These are phyloP conservation scores for Heliconius ethilla DNA, from an alignment of 2,888 invertebrate genomes.

Conservation along the genomic window DNA sequence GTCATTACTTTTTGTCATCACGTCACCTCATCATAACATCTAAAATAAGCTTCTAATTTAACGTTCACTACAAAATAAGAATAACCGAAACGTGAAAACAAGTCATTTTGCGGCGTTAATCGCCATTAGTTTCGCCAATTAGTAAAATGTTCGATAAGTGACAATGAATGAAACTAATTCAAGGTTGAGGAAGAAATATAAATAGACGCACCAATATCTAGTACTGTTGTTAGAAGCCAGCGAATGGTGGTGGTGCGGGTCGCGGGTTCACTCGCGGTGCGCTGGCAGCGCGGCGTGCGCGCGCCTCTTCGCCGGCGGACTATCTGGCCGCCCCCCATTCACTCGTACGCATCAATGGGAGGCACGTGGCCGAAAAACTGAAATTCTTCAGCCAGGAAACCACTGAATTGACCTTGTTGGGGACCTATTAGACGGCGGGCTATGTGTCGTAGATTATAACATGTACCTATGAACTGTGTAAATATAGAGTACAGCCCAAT, in stretches of 20 bases:
- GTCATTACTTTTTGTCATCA: slow-evolving; percentile 37
- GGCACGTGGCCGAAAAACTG: slow-evolving; percentile 71
- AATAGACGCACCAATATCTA: slow-evolving; percentile 66
- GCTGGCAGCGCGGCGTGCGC: slow-evolving; percentile 65
- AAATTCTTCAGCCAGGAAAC: slow-evolving; percentile 52
- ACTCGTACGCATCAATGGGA: slow-evolving; percentile 75
- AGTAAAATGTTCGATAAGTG: slow-evolving; percentile 49
- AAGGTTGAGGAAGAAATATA: slow-evolving; percentile 62
- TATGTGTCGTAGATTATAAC: slow-evolving; percentile 10
- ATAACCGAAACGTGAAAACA: slow-evolving; percentile 48
- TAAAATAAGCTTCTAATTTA: not conserved
- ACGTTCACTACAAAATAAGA: slow-evolving; percentile 29
- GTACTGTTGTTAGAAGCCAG: slow-evolving; percentile 52
- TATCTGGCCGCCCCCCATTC: slow-evolving; percentile 65
- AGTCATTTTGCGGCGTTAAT: slow-evolving; percentile 54
- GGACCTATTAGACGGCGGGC: slow-evolving; percentile 44
- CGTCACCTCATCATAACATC: not conserved
- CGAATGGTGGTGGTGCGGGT: slow-evolving; percentile 48
- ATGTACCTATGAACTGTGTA: slow-evolving; percentile 12
- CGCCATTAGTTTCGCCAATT: slow-evolving; percentile 56
- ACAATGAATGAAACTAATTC: slow-evolving; percentile 61
- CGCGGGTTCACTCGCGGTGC: slow-evolving; percentile 59
- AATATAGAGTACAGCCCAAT: slow-evolving; percentile 28
- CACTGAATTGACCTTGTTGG: slow-evolving; percentile 49
- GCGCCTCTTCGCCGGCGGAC: slow-evolving; percentile 71